Base-by-base conservation (phyloP, 2,797 vertebrate species). In the Botia almorhae region DNA sequence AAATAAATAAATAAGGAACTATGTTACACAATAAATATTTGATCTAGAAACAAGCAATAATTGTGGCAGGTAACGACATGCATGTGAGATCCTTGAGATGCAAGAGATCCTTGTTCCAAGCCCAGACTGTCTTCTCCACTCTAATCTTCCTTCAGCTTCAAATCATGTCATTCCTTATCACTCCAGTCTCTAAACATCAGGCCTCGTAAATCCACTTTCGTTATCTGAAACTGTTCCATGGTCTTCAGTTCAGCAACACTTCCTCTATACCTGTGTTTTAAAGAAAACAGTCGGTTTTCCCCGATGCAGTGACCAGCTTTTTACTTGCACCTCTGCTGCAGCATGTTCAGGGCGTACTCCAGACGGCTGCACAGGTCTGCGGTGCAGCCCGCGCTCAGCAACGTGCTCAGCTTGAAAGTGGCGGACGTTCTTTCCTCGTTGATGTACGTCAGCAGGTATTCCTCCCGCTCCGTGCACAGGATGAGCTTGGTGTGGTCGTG, bases 401-500 rank as follows among this genome's bases (percentile, higher is more conserved):
- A 93, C 29, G 94, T 92, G 68, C 95, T 96, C 83, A 99, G 92
- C 48, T 90, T 93, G 89, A 98, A 96, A 6, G 96, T 97, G 81
- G 96, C 94, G 23, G 98, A 98, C 78, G 97, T 90, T 4, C 98
- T 93, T 16, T 99, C 98, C 87, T 98, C 97, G 1, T 99, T 99
- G 89, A 99, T 99, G 88, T 99, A 99, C 0, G 97, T 99, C 81
- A 99, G 93, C 86, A 98, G 92, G 90, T 95, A 98, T 74, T 98
- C 97, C 17, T 98, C 96, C 78, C 83, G 95, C 88, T 97, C 96
- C 89, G 93, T 98, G 82, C 96, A 97, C 86, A 99, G 94, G 80
- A 99, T 98, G 76, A 99, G 96, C 91, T 99, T 99, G 0, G 98
- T 99, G 90, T 99, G 98, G 90, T 99, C 97, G 0, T 99, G 98